Evolutionary conservation across 2,888 invertebrate genomes (phyloP), one percentile per base, ranked within the genome.

Genomic region (Melipona bicolor): DNA sequence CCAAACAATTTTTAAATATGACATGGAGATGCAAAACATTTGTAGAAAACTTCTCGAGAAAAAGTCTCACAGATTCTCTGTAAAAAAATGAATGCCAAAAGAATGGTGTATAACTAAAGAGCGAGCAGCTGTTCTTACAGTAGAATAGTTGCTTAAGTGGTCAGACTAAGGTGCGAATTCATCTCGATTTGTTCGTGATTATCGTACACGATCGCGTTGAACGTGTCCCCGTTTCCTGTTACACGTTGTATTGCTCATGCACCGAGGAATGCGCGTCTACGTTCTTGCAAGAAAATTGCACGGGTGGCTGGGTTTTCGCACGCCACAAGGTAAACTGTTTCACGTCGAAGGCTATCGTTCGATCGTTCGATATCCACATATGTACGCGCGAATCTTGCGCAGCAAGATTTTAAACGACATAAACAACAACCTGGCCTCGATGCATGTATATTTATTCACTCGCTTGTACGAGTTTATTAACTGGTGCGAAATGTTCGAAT

Each of bases 251-350:
- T 85, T 83, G 61, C 77, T 75, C 76, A 75, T 36, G 62, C 73
- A 24, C 32, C 24, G 50, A 52, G 83, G 87, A 88, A 88, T 81
- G 88, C 81, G 67, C 77, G 74, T 62, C 69, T 77, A 77, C 71
- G 69, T 88, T 73, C 79, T 75, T 64, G 79, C 71, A 65, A 52
- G 86, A 78, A 88, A 86, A 81, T 78, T 67, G 77, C 83, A 87
- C 86, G 89, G 85, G 72, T 78, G 79, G 88, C 81, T 87, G 83
- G 69, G 76, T 87, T 84, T 90, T 87, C 87, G 78, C 86, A 87
- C 87, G 88, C 74, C 72, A 56, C 83, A 86, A 86, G 83, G 83
- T 81, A 27, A 81, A 36, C 54, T 17, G 67, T 84, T 73, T 64
- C 21, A 62, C 50, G 27, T 19, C 67, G 76, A 83, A 76, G 84